Evolutionary conservation across 2,888 invertebrate genomes (phyloP), one percentile per base, ranked within the genome.

Genomic region (Zaprionus bogoriensis): DNA sequence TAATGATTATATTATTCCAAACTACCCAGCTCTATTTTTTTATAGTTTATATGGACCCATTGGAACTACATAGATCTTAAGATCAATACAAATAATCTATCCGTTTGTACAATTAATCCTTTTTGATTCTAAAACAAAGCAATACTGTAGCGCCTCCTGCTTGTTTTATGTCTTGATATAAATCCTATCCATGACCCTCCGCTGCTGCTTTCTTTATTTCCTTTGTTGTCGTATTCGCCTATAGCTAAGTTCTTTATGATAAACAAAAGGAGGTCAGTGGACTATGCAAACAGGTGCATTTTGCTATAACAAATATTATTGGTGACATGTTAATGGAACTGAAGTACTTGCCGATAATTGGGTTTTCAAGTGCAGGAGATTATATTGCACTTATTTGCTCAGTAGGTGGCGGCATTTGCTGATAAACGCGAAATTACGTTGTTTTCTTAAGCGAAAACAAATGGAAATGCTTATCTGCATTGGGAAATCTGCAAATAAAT

Each of bases 351-450:
- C 19, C 4, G 51, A 39, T 30, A 41, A 57, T 32, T 39, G 12
- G n/a, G 45, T 9, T 0, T n/a, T 52, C 20, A 53, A 42, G n/a
- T 38, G 38, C 23, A 39, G 54, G 51, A 28, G 38, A 52, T 44
- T 65, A 27, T 48, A 52, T 30, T 30, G 19, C 20, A 32, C 23
- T 30, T 32, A 23, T 45, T 38, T 47, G 42, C 36, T 30, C 41
- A 46, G 27, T 27, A 44, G 36, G 42, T 51, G 38, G 44, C 27
- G 14, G 7, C 20, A 41, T 44, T 5, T 41, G 41, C 39, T 51
- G 64, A 63, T 63, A 51, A 54, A 36, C 20, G 44, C 10, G 12
- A 9, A 52, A 30, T 27, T 19, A 30, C 32, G 52, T 23, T 39
- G 32, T 39, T 23, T 23, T 19, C 20, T 45, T 19, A 25, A 6